Evolutionary conservation across 2,113 vertebrate genomes (phyloP), one percentile per base, ranked within the genome.

Genomic region (Coregonus clupeaformis): DNA sequence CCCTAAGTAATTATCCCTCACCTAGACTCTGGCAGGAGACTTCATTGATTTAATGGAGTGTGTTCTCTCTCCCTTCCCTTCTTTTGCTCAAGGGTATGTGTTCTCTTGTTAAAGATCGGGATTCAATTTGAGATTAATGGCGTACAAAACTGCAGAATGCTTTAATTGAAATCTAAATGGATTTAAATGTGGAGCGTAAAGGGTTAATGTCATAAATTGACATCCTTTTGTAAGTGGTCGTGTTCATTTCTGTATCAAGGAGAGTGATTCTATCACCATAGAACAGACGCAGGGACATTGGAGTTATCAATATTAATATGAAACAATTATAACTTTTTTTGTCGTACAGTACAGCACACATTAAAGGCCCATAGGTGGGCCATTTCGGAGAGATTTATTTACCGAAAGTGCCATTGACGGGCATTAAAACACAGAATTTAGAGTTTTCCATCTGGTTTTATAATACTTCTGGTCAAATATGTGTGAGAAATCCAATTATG

Each of bases 31-130:
- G 74, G 80, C 83, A 75, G 70, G 86, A 86, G 78, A 76, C 82
- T 72, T 88, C 86, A 91, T 89, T 88, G 87, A 89, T 91, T 88
- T 86, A 90, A 89, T 88, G 76, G 81, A 81, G 81, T 85, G 84
- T 84, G 83, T 70, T 75, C 71, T 80, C 76, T 83, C 75, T 80
- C 62, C 30, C 42, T 71, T 18, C 36, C 9, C 36, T 63, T 42
- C 55, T 72, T 11, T 36, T n/a, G 72, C 74, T 77, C 68, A 75
- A 42, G 66, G 80, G 67, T 64, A 47, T 32, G 79, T 80, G 77
- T 84, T 71, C 66, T 75, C 68, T 49, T 64, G 69, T 82, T 75
- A 79, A 36, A 82, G 69, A 74, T 81, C n/a, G 64, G 62, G 70
- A 76, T 83, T 84, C 45, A 69, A 69, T 86, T 82, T 73, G 42